Evolutionary conservation across 2,888 invertebrate species (phyloP), one percentile per base, ranked within the genome.

Genomic region (Dione vanillae): DNA sequence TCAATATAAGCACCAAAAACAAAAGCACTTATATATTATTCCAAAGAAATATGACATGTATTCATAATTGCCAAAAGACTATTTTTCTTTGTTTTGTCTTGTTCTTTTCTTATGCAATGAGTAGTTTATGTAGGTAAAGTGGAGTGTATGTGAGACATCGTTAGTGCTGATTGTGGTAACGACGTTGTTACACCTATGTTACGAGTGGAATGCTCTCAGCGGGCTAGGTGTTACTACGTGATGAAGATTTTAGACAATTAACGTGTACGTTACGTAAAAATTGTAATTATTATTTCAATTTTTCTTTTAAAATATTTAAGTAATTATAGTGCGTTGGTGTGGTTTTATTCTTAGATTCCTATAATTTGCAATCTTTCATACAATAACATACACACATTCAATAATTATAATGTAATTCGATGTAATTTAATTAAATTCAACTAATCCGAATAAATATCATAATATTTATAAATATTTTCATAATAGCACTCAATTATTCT

Each of bases 131-230:
- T 70, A 69, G 59, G 74, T 65, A 72, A 74, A 65, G 74, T 65
- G 54, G 49, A 70, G 74, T 69, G 71, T 65, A 65, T 64, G 69
- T 65, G 71, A 72, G 75, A 80, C 79, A 71, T 83, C 83, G 79
- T 83, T 82, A 82, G 78, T 70, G 77, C 70, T 76, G 78, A 78
- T 80, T 82, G 83, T 74, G 82, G 82, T 76, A 79, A 77, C 78
- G 77, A 79, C 58, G 74, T 75, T 69, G 75, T 75, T 75, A 75
- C 70, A 73, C 69, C 69, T 73, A 61, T 64, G 54, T 64, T 49
- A 8, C 19, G 66, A 73, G 74, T 74, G 67, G 67, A 37, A 47
- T 43, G 68, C 45, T 40, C 73, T 74, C 69, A 52, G 70, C 68
- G 65, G 64, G 69, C 67, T 65, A 47, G 52, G 67, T 43, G 68